These are phyloP conservation scores for Lophotriccus pileatus DNA, from an alignment of 2,797 vertebrate species.

Conservation along the genomic window DNA sequence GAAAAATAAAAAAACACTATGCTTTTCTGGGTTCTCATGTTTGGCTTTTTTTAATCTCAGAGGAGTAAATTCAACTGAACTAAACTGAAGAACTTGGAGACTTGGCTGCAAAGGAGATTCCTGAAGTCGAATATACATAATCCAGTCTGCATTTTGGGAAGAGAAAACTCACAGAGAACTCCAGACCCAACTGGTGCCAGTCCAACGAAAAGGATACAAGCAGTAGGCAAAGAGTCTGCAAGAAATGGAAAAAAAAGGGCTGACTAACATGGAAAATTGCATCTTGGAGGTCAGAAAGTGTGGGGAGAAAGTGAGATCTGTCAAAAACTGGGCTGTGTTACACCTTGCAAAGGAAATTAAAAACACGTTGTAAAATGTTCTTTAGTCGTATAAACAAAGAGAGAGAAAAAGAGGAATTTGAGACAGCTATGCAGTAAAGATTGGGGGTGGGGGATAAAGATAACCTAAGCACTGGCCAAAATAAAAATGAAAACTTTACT, in stretches of 20 bases:
- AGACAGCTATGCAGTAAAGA: background rate
- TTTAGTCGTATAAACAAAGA: conserved; percentile 7
- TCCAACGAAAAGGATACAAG: background rate
- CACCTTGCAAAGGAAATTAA: conserved; percentile 54
- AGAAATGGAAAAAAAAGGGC: background rate
- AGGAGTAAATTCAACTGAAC: background rate
- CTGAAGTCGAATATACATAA: background rate
- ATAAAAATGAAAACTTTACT: background rate
- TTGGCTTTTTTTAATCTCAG: background rate
- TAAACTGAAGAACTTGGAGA: background rate
- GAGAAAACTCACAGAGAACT: background rate
- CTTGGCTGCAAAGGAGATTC: background rate
- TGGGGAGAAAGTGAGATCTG: background rate
- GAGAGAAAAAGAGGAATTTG: background rate
- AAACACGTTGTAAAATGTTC: conserved; percentile 27
- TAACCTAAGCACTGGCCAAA: background rate
- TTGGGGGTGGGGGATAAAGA: background rate
- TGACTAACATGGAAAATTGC: conserved; percentile 10
- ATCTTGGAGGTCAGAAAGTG: background rate
- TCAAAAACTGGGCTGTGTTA: background rate
- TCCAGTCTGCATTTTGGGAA: background rate
- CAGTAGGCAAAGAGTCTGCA: background rate
- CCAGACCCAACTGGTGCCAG: background rate
- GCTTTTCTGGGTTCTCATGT: background rate
- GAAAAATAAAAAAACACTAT: background rate